Conservation (phyloP, 2,113 vertebrate genomes). For the Neodontobutis hainanensis region DNA sequence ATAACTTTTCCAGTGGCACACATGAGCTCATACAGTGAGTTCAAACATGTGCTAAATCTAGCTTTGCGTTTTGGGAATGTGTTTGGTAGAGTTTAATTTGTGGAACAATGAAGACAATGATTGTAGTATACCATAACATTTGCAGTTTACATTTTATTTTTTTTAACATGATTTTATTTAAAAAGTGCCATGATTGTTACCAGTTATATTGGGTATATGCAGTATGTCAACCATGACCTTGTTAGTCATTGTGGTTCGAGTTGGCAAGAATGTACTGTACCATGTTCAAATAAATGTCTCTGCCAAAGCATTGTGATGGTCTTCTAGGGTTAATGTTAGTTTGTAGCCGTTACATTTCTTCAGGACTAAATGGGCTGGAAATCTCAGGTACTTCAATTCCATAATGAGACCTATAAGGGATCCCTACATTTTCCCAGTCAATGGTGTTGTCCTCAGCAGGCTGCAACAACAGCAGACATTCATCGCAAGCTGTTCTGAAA, state of each 20-base stretch:
- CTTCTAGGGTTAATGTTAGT: neutral
- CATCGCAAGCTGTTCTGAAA: neutral
- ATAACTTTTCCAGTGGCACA: neutral
- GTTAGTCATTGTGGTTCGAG: too few relatives aligned
- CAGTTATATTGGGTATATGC: too few relatives aligned
- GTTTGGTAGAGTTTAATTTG: neutral
- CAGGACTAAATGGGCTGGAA: neutral
- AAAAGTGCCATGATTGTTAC: too few relatives aligned
- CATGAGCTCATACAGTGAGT: neutral
- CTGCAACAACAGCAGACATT: neutral
- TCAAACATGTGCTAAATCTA: neutral
- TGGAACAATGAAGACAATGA: too few relatives aligned
- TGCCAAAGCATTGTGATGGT: neutral
- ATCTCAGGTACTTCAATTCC: neutral
- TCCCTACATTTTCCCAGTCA: neutral
- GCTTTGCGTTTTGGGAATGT: neutral
- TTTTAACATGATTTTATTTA: too few relatives aligned
- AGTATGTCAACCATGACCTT: too few relatives aligned
- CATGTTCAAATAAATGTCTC: conserved; percentile 1
- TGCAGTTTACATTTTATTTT: too few relatives aligned
- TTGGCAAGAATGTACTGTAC: neutral
- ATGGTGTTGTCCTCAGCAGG: neutral
- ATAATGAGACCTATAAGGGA: neutral
- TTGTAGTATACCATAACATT: too few relatives aligned
- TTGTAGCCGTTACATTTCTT: neutral